Evolutionary conservation across 2,797 vertebrate species (phyloP), one percentile per base, ranked within the genome.

Genomic region (Eulemur mongoz): DNA sequence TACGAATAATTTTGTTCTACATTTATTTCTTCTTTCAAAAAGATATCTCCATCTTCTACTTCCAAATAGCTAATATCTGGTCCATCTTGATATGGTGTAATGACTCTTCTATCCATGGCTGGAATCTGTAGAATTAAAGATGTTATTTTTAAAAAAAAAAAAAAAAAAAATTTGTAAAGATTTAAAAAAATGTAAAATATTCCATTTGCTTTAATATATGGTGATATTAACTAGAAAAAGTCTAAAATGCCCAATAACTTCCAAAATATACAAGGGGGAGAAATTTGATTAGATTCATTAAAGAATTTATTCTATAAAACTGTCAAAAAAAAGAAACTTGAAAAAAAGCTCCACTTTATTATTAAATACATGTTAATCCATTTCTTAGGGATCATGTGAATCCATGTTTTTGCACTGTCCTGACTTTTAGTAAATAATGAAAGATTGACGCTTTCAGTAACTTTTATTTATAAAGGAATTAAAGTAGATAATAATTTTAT

Each of bases 71-170:
- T 99, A 95, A 99, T 99, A 98, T 99, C 99, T 94, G 99, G 99
- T 94, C 99, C 99, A 94, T 98, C 99, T n/a, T 98, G 98, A 97
- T 99, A 99, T 0, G 99, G 99, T 27, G 99, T 99, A 97, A 99
- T 99, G 69, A 99, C 76, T 95, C 99, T 99, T 96, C 98, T 99
- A 93, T 99, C 99, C 99, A 99, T 99, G 91, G 99, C 99, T 80
- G 99, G 99, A 98, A 99, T 99, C 99, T 99, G 91, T 50, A 97
- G 89, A 95, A 97, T 95, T 43, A 98, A 95, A 96, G 38, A 15
- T 0, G 0, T 87, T 69, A 95, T 3, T 38, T 38, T 38, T n/a
- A 38, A 40, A 0, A 65, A 92, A 92, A 93, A 40, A 40, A 40
- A 65, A 92, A 92, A 27, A 94, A 0, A 65, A 92, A 92, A 93